Conservation (phyloP, 2,113 vertebrate species). For the Dermatemys mawii region DNA sequence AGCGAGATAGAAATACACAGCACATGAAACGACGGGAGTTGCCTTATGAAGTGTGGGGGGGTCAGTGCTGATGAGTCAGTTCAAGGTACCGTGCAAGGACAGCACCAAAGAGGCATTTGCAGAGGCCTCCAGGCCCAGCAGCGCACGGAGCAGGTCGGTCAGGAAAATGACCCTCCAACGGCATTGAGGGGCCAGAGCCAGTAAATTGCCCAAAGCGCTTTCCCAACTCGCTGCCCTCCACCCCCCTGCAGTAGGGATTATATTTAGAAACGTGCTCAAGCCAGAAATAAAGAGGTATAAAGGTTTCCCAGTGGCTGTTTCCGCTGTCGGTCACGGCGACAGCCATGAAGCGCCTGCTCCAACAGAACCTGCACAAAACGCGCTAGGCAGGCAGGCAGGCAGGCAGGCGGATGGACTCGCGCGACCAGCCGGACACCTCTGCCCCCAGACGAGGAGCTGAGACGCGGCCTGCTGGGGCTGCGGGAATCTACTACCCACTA, state of each 20-base stretch:
- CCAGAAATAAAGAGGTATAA: slow-evolving; percentile 66
- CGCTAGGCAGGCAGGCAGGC: accelerated
- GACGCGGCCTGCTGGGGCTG: accelerated
- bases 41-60: too few relatives aligned
- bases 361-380: accelerated
- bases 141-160: neutral
- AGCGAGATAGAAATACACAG: too few relatives aligned
- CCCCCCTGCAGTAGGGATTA: slow-evolving; percentile 65
- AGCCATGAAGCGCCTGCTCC: neutral
- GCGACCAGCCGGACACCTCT: neutral
- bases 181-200: slow-evolving; percentile 50
- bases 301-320: slow-evolving; percentile 28
- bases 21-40: too few relatives aligned
- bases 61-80: too few relatives aligned
- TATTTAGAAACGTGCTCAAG: slow-evolving; percentile 68
- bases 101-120: too few relatives aligned
- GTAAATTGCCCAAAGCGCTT: neutral
- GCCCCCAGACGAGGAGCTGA: accelerated
- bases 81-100: too few relatives aligned
- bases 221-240: neutral
- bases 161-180: slow-evolving; percentile 31
- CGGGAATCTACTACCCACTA: neutral
- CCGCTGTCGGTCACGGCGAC: slow-evolving; percentile 42
- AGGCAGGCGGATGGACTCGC: too few relatives aligned
- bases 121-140: neutral